phyloP scores from a whole-genome alignment of 2,888 invertebrate genomes.

The Cataglyphis livida region DNA sequence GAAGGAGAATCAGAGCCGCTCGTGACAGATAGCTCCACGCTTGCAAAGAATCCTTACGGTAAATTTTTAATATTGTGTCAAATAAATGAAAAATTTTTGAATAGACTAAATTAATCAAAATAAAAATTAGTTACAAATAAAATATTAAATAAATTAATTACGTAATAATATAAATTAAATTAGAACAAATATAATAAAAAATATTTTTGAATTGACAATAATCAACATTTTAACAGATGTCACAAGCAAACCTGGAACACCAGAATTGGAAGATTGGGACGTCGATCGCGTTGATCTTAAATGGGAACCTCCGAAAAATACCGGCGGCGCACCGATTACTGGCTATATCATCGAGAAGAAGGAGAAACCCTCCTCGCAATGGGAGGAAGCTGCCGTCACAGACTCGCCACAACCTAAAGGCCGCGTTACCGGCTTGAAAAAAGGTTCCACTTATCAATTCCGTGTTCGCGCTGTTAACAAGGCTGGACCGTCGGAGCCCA shows the following conservation, averaged over 20 bases:
- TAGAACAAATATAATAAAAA: neutral
- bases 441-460: constrained; percentile 98
- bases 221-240: constrained; percentile 86
- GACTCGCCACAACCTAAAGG: constrained; percentile 92
- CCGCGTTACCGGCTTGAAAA: constrained; percentile 94
- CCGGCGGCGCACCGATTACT: constrained; percentile 92
- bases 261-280: constrained; percentile 95
- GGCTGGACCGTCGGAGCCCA: constrained; percentile 96
- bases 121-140: neutral
- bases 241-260: constrained; percentile 95
- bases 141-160: constrained; percentile 2
- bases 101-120: neutral
- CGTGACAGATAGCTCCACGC: constrained; percentile 94
- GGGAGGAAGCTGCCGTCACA: constrained; percentile 91
- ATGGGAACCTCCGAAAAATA: constrained; percentile 93
- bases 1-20: constrained; percentile 98
- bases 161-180: neutral
- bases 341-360: constrained; percentile 96
- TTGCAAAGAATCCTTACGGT: constrained; percentile 99
- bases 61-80: constrained; percentile 72
- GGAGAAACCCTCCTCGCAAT: constrained; percentile 91
- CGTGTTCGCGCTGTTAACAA: constrained; percentile 97
- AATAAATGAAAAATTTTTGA: neutral
- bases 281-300: constrained; percentile 94
- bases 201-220: too few species aligned